These are phyloP conservation scores for Isurus oxyrinchus DNA, from an alignment of 2,113 vertebrate species.

Conservation along the genomic window DNA sequence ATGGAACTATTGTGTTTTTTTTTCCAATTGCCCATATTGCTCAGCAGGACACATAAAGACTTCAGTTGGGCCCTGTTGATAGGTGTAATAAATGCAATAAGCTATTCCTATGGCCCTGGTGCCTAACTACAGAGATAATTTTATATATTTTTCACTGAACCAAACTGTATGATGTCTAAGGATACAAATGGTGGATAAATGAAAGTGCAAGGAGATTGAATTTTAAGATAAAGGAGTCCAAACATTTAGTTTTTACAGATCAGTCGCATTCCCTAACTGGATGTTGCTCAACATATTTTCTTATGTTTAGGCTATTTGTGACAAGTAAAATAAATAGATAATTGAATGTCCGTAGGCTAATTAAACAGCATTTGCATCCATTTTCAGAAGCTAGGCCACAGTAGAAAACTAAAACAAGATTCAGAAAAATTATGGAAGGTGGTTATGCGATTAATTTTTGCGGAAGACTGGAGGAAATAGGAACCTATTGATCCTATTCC, in stretches of 20 bases:
- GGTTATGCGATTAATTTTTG: not conserved
- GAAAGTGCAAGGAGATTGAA: not conserved
- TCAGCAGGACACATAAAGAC: not conserved
- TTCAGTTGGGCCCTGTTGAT: conserved; percentile 9
- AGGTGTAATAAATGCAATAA: conserved; percentile 24
- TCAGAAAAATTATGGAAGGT: not conserved
- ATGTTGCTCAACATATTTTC: not conserved
- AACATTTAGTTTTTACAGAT: not conserved
- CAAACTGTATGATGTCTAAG: not conserved
- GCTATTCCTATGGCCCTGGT: not conserved
- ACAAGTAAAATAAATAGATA: not conserved
- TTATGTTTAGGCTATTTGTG: not conserved
- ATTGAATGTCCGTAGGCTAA: conserved; percentile 6
- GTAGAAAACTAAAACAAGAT: not conserved
- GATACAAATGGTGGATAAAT: not conserved
- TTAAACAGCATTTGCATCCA: not conserved
- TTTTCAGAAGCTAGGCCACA: no score
- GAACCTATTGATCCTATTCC: not conserved
- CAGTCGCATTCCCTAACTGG: not conserved
- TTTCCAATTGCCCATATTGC: not conserved
- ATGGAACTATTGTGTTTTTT: not conserved
- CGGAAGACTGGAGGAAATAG: not conserved
- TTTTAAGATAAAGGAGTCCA: not conserved
- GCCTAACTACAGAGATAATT: not conserved
- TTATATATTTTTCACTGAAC: conserved; percentile 13